Evolutionary conservation across 2,888 invertebrate genomes (phyloP).

Genomic region (Flexamia atlantica): DNA sequence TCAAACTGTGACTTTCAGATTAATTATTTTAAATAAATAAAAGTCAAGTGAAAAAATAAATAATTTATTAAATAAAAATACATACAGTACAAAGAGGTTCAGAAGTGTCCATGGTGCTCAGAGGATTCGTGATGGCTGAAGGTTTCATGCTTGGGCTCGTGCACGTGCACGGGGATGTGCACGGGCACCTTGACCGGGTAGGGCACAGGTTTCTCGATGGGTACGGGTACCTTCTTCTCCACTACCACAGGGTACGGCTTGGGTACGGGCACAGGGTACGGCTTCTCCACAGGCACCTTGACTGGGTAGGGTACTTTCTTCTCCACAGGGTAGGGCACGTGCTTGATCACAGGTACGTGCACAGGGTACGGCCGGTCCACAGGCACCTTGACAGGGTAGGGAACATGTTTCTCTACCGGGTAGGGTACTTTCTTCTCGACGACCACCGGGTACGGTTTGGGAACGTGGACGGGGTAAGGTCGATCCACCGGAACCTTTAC

Average conservation of each 20-base stretch:
- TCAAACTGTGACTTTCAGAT: no score
- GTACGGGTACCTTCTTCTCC: constrained; percentile 70
- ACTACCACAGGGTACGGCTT: constrained; percentile 79
- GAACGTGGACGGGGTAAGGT: constrained; percentile 80
- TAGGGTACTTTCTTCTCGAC: constrained; percentile 88
- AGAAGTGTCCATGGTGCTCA: constrained; percentile 12
- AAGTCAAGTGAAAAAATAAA: constrained; percentile 8
- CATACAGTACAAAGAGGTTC: constrained; percentile 1
- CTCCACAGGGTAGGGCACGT: constrained; percentile 81
- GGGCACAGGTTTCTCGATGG: constrained; percentile 76
- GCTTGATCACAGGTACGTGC: constrained; percentile 80
- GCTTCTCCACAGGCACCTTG: constrained; percentile 84
- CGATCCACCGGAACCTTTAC: constrained; percentile 82
- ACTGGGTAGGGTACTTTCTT: constrained; percentile 83
- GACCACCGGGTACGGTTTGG: constrained; percentile 86
- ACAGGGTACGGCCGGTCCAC: constrained; percentile 84
- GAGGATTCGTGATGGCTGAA: constrained; percentile 35
- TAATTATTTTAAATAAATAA: neutral
- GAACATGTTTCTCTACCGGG: constrained; percentile 83
- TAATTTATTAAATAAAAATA: constrained; percentile 39
- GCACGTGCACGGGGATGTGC: constrained; percentile 66
- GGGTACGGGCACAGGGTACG: constrained; percentile 82
- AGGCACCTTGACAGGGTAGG: constrained; percentile 82
- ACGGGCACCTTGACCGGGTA: constrained; percentile 78
- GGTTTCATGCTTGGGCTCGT: constrained; percentile 42